A percentile compares a stretch with the other conserved stretches of the same genome.
These are phyloP conservation scores for Hydractinia symbiolongicarpus DNA, from an alignment of 30 jellyfish, hydroid and myxozoan species.

Conservation along the genomic window DNA sequence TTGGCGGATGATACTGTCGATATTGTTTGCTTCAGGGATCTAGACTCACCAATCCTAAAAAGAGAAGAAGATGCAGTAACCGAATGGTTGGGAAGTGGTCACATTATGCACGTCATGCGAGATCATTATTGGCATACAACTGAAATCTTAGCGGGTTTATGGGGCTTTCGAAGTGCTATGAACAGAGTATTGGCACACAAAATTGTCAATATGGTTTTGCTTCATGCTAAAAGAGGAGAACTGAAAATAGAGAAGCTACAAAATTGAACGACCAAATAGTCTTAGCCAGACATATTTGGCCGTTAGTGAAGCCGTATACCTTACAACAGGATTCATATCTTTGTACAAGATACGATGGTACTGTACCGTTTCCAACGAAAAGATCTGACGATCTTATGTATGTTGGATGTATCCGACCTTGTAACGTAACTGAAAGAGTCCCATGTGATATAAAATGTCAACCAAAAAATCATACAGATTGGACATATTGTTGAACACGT, in stretches of 20 bases:
- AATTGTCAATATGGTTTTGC: neutral
- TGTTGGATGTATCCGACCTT: constrained; percentile 24
- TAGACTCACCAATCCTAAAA: constrained; percentile 11
- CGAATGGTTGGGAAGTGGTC: neutral
- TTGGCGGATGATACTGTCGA: constrained; percentile 3
- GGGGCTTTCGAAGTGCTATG: neutral
- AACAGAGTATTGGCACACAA: neutral
- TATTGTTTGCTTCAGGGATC: constrained; percentile 10
- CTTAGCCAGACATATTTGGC: neutral
- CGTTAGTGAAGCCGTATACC: neutral
- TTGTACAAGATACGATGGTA: neutral
- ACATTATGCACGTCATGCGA: neutral
- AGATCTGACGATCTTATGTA: neutral
- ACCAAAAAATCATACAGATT: constrained; percentile 12
- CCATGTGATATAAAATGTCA: constrained; percentile 7
- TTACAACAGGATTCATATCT: constrained; percentile 5
- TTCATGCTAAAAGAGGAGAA: neutral
- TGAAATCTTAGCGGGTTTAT: neutral
- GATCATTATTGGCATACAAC: neutral
- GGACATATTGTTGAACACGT: constrained; percentile 1
- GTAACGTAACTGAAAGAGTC: neutral
- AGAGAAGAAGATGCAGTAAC: constrained; percentile 13
- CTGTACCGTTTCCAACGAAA: constrained; percentile 18
- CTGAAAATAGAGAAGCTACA: neutral
- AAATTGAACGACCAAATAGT: constrained; percentile 6